A percentile compares a stretch with the other conserved stretches of the same genome.
Evolutionary conservation across 2,797 vertebrate species (phyloP).

Genomic region (Steatocranus sp.): DNA sequence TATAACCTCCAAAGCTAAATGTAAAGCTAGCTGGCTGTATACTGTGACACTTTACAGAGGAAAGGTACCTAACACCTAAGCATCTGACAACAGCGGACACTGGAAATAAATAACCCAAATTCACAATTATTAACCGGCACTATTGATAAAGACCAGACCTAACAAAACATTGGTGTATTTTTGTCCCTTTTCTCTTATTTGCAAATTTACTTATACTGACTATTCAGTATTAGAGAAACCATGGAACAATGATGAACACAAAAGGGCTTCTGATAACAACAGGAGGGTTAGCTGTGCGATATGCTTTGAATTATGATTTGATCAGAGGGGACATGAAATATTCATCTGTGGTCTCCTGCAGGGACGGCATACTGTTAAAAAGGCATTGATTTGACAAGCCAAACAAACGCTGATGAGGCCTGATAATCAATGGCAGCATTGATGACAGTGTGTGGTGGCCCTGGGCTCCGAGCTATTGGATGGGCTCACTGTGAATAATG

Average conservation of each 20-base stretch:
- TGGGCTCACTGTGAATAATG: constrained; percentile 72
- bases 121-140: not conserved
- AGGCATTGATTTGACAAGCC: constrained; percentile 77
- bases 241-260: constrained; percentile 3
- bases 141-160: not conserved
- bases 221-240: not conserved
- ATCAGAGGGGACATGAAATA: constrained; percentile 68
- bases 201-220: not conserved
- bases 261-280: constrained; percentile 21
- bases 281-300: not conserved
- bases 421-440: constrained; percentile 76
- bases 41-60: not conserved
- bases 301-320: constrained; percentile 58
- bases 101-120: not conserved
- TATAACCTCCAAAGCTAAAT: not conserved
- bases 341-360: constrained; percentile 69
- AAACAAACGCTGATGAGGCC: constrained; percentile 76
- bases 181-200: not conserved
- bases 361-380: constrained; percentile 66
- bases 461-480: constrained; percentile 68
- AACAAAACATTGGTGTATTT: not conserved
- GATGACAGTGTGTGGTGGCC: constrained; percentile 71
- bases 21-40: not conserved
- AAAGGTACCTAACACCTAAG: not conserved
- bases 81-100: not conserved